Evolutionary conservation across 2,113 vertebrate genomes (phyloP).

Genomic region (Poecilia latipinna): DNA sequence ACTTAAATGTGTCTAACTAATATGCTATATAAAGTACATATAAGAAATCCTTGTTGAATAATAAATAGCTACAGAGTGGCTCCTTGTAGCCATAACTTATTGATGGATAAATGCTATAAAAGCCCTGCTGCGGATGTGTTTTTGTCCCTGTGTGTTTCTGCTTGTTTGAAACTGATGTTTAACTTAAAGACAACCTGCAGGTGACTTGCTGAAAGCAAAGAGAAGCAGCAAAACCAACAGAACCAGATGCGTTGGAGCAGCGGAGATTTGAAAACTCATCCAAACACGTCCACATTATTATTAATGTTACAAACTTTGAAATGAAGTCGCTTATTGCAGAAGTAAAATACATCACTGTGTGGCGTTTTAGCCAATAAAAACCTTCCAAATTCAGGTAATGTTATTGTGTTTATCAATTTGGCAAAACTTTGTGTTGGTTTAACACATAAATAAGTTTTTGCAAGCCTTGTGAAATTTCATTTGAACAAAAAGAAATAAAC

Average conservation of each 20-base stretch:
- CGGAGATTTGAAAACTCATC: neutral
- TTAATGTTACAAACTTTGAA: neutral
- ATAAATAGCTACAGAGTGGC: conserved; percentile 8
- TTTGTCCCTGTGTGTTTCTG: neutral
- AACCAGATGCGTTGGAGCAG: neutral
- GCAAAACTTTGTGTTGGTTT: too few relatives aligned
- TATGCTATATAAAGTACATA: neutral
- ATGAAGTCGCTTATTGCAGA: too few relatives aligned
- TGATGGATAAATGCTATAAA: conserved; percentile 30
- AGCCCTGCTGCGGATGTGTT: neutral
- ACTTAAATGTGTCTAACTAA: neutral
- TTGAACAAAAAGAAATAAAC: too few relatives aligned
- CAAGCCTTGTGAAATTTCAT: too few relatives aligned
- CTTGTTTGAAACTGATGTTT: neutral
- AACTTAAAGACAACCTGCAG: neutral
- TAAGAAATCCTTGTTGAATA: conserved; percentile 28
- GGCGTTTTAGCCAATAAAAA: neutral
- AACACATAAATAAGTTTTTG: too few relatives aligned
- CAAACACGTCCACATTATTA: neutral
- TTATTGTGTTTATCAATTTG: too few relatives aligned
- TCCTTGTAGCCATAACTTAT: conserved; percentile 39
- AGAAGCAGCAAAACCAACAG: neutral
- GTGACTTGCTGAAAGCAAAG: neutral
- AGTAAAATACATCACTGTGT: neutral
- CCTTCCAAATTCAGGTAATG: too few relatives aligned